These are phyloP conservation scores for Glomeris maerens DNA, from an alignment of 1,140 invertebrate species.

Conservation along the genomic window DNA sequence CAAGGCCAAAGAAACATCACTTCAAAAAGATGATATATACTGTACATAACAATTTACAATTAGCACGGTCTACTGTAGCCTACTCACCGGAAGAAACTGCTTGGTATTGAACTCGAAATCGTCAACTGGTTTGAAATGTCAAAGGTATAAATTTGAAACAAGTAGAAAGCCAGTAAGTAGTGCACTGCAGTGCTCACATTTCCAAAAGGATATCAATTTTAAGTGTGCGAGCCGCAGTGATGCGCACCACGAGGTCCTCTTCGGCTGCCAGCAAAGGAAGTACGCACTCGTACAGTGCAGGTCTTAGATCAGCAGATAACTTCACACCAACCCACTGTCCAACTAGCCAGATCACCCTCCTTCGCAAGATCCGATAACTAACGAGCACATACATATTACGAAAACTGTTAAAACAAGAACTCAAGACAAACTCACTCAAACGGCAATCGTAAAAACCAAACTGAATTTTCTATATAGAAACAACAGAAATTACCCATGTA, in stretches of 20 bases:
- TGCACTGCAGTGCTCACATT: neutral
- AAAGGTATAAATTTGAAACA: conserved; percentile 20
- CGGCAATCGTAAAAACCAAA: conserved; percentile 5
- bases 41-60: too few species aligned
- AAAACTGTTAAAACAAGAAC: neutral
- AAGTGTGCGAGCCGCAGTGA: conserved; percentile 61
- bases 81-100: conserved; percentile 48
- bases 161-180: neutral
- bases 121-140: conserved; percentile 47
- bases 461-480: too few species aligned
- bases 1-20: too few species aligned
- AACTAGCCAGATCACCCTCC: conserved; percentile 76
- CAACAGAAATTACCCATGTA: too few species aligned
- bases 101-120: conserved; percentile 83
- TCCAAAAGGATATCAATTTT: conserved; percentile 43
- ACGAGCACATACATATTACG: conserved; percentile 2
- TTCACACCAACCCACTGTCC: conserved; percentile 76
- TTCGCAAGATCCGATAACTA: conserved; percentile 74
- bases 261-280: conserved; percentile 46
- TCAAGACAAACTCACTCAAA: conserved; percentile 7
- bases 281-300: conserved; percentile 62
- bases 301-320: conserved; percentile 57
- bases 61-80: too few species aligned
- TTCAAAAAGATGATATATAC: too few species aligned
- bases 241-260: conserved; percentile 47